phyloP scores from a whole-genome alignment of 2,797 vertebrate genomes.

The Margarornis squamiger region DNA sequence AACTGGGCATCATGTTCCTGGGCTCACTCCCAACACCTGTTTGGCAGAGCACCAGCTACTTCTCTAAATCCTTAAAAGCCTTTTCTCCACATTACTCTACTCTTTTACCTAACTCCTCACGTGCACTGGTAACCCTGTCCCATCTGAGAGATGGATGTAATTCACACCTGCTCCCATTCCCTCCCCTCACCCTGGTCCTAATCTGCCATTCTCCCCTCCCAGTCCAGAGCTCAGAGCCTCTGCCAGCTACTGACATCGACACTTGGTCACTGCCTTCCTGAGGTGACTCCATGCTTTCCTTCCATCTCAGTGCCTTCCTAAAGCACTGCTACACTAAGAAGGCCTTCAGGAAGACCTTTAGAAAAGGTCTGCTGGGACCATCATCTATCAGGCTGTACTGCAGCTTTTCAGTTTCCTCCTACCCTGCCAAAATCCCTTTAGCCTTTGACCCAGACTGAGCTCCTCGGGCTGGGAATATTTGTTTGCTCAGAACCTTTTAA shows the following conservation, averaged over 20 bases:
- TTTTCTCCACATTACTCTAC: background rate
- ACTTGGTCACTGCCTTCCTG: background rate
- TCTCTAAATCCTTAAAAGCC: background rate
- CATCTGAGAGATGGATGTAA: background rate
- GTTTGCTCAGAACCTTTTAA: background rate
- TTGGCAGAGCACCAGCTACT: background rate
- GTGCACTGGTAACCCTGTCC: background rate
- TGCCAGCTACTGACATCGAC: background rate
- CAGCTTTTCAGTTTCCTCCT: background rate
- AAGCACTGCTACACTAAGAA: background rate
- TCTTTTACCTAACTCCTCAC: background rate
- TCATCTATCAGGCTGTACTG: background rate
- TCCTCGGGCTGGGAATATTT: background rate
- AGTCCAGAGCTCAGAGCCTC: background rate
- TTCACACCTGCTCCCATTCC: background rate
- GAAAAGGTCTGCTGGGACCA: background rate
- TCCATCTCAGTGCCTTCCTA: background rate
- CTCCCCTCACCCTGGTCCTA: background rate
- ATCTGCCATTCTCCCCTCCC: background rate
- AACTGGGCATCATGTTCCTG: background rate
- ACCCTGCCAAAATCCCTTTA: background rate
- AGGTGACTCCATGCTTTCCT: background rate
- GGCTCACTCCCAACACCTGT: background rate
- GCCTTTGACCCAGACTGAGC: background rate
- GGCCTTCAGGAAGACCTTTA: background rate